Percentiles rank a stretch among this genome's conserved stretches.
Conservation (phyloP, 2,113 vertebrate species). For the Xiphorhynchus elegans region DNA sequence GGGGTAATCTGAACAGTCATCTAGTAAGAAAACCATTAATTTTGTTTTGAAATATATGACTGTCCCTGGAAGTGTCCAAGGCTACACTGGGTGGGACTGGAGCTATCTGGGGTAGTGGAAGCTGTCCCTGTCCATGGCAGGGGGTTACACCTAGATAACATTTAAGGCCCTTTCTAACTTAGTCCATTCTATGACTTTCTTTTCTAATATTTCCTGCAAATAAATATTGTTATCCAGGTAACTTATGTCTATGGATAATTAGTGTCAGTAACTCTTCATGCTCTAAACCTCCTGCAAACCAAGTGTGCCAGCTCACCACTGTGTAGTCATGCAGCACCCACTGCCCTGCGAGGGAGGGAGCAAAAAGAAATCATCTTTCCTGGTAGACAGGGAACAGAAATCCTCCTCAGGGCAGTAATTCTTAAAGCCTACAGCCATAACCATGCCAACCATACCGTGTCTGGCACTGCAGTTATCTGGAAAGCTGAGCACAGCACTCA, state of each 20-base stretch:
- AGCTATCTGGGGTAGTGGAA: background rate
- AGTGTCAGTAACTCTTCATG: background rate
- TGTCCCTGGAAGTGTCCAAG: background rate
- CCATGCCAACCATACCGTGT: background rate
- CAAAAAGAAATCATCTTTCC: background rate
- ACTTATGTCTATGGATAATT: background rate
- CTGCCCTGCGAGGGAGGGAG: background rate
- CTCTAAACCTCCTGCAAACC: background rate
- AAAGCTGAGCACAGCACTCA: background rate
- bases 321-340: no score
- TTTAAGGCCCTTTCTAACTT: background rate
- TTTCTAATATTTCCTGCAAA: background rate
- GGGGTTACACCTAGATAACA: fast-evolving
- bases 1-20: background rate
- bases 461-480: background rate
- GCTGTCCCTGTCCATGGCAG: background rate
- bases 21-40: background rate
- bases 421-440: background rate
- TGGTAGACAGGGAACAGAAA: background rate
- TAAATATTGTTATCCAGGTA: background rate
- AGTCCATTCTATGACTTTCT: background rate
- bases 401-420: background rate
- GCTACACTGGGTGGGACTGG: background rate
- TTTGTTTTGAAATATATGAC: background rate
- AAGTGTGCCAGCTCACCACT: background rate